phyloP scores from a whole-genome alignment of 2,797 vertebrate genomes.

The Mormyrus hasselquistii region DNA sequence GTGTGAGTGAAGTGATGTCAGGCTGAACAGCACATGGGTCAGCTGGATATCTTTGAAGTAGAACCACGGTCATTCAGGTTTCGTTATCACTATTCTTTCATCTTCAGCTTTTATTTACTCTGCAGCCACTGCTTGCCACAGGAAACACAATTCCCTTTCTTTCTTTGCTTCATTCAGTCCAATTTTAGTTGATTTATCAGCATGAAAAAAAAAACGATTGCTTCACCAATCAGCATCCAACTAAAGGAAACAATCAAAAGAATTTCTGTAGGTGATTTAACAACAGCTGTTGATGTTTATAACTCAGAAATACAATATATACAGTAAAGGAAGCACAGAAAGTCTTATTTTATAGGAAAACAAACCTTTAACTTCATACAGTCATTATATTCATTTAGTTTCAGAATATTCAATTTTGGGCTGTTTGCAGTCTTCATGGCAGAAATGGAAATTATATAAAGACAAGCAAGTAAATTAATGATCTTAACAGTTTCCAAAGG shows the following conservation, averaged over 20 bases:
- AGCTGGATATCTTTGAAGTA: constrained; percentile 5
- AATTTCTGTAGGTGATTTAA: background rate
- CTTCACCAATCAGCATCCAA: background rate
- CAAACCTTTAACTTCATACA: background rate
- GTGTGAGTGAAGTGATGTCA: background rate
- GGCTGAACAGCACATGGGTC: background rate
- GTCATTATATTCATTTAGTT: constrained; percentile 1
- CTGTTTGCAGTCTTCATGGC: background rate
- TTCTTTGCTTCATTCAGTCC: background rate
- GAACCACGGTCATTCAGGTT: background rate
- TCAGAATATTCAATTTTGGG: constrained; percentile 17
- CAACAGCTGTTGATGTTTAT: background rate
- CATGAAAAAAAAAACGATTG: background rate
- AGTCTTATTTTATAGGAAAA: background rate
- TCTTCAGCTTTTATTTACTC: constrained; percentile 9
- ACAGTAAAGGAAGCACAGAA: background rate
- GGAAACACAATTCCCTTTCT: background rate
- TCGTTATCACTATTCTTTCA: constrained; percentile 13
- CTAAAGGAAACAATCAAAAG: background rate
- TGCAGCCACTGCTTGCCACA: background rate
- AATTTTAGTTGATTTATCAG: constrained; percentile 6
- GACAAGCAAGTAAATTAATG: constrained; percentile 26
- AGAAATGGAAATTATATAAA: background rate
- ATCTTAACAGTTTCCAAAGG: constrained; percentile 32
- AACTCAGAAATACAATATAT: background rate